Evolutionary conservation across 2,888 invertebrate species (phyloP), one percentile per base, ranked within the genome.

Genomic region (Pomacea canaliculata): DNA sequence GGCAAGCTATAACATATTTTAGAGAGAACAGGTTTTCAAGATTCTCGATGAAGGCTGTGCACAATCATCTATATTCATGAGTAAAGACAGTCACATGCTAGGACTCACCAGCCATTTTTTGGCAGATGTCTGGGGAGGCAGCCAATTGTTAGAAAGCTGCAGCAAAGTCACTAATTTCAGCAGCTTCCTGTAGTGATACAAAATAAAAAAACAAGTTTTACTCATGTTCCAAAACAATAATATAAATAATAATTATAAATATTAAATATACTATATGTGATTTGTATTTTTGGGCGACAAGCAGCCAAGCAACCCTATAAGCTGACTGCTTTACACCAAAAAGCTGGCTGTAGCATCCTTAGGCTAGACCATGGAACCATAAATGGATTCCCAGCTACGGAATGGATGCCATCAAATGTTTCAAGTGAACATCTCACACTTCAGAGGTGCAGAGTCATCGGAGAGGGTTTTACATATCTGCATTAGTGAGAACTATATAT

Each of bases 101-200:
- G n/a, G 19, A 79, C 81, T 71, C 78, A 83, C 84, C 80, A 82
- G 76, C 83, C 84, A 84, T 7, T 77, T 66, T 13, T 46, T 63
- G 46, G 80, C 76, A 68, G 78, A 70, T 12, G 69, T 60, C 71
- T 85, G 84, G 18, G 83, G 79, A 23, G 84, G 80, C 9, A 83
- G 73, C 49, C 66, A 63, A 27, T 70, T 48, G 13, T 51, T 27
- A 19, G 71, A 74, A 16, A 23, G 18, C 13, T 75, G 23, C 19
- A 78, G 51, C 9, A 68, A 76, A 19, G 77, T 76, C 56, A 83
- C 27, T 51, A 79, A 77, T 37, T 48, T 19, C 62, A 78, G 23
- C 63, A 80, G 68, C 66, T 79, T 77, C 23, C 83, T 84, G 78
- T 27, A 79, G 62, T 62, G 59, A 77, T 27, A 73, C 19, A 68